Conservation (phyloP, 2,113 vertebrate genomes). For the Antechinus stuartii region DNA sequence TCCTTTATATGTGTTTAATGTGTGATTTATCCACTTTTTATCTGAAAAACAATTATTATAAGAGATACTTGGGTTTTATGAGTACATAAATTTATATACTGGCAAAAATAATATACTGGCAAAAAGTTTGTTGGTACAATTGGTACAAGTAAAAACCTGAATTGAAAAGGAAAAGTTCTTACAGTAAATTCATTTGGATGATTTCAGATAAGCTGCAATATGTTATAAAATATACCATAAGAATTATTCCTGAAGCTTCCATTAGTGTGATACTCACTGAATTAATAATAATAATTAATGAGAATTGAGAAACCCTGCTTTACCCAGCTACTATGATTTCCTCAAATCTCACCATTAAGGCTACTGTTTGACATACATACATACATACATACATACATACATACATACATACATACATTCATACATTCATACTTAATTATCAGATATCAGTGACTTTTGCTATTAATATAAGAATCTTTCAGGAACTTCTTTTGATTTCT, state of each 20-base stretch:
- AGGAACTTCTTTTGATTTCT: no score
- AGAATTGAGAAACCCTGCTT: not conserved
- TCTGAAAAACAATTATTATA: constrained; percentile 41
- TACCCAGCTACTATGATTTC: not conserved
- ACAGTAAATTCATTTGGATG: constrained; percentile 1
- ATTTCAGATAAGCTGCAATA: not conserved
- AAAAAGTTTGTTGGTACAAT: constrained; percentile 26
- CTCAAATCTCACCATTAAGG: not conserved
- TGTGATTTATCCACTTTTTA: constrained; percentile 21
- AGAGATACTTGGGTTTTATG: not conserved
- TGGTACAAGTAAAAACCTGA: constrained; percentile 17
- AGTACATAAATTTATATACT: not conserved
- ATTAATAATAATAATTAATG: not conserved
- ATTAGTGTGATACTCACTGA: not conserved
- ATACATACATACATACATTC: no score
- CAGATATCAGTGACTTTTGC: no score
- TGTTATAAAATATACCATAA: not conserved
- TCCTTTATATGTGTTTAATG: constrained; percentile 21
- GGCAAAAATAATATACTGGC: not conserved
- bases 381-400: no score
- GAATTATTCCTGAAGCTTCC: not conserved
- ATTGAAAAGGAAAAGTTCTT: constrained; percentile 22
- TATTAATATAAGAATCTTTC: no score
- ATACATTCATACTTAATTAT: no score
- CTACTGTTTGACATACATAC: not conserved